phyloP scores from a whole-genome alignment of 37 sponge, comb jelly and placozoan species.

The Chondrilla cf. caribensis region DNA sequence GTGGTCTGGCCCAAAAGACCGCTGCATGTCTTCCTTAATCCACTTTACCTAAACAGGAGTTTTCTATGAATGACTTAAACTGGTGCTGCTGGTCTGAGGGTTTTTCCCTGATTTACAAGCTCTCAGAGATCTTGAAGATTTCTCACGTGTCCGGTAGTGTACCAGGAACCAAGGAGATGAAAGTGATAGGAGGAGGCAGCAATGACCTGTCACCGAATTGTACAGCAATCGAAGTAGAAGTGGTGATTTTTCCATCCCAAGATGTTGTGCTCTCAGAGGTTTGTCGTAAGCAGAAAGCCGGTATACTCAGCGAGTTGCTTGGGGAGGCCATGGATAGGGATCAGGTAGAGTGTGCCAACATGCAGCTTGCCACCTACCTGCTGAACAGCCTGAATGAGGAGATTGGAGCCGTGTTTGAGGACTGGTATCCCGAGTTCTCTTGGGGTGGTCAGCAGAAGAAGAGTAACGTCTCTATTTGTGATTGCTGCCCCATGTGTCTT shows the following conservation, averaged over 20 bases:
- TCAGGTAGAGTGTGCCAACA: slow-evolving; percentile 11
- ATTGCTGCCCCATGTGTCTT: slow-evolving; percentile 48
- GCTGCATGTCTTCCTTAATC: background rate
- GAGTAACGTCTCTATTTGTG: slow-evolving; percentile 12
- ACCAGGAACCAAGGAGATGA: slow-evolving; percentile 4
- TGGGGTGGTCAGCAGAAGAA: slow-evolving; percentile 29
- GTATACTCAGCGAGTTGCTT: background rate
- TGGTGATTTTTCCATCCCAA: slow-evolving; percentile 43
- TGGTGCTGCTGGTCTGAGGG: slow-evolving; percentile 83
- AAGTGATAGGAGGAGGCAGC: slow-evolving; percentile 16
- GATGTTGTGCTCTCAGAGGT: background rate
- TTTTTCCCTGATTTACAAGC: slow-evolving; percentile 47
- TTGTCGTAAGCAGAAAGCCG: background rate
- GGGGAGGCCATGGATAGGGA: background rate
- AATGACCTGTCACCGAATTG: background rate
- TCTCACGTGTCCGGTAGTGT: slow-evolving; percentile 29
- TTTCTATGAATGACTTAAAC: slow-evolving; percentile 33
- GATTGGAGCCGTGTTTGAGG: slow-evolving; percentile 73
- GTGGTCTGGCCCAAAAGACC: slow-evolving; percentile 13
- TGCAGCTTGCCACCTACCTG: slow-evolving; percentile 74
- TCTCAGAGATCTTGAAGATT: slow-evolving; percentile 63
- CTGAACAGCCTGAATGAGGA: slow-evolving; percentile 57
- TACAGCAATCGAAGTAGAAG: slow-evolving; percentile 50
- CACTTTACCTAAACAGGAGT: background rate
- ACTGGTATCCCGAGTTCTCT: slow-evolving; percentile 85